A percentile compares a stretch with the other conserved stretches of the same genome.
Conservation (phyloP, 2,888 invertebrate species). For the Sussaba pulchella region DNA sequence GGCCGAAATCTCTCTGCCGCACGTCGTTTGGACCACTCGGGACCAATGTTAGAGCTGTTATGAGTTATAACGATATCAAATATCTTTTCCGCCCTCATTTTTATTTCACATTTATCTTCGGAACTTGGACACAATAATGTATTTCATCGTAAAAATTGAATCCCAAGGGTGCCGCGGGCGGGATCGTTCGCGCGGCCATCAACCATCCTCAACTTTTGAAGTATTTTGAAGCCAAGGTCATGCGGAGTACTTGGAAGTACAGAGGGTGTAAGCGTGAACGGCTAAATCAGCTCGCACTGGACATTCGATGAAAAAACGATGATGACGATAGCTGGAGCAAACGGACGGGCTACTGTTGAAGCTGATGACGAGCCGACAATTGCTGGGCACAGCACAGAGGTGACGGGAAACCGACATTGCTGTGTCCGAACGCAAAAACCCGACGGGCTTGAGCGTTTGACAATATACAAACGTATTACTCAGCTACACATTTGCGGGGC, state of each 20-base stretch:
- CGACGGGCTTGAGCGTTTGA: constrained; percentile 11
- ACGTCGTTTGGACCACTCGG: constrained; percentile 41
- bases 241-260: neutral
- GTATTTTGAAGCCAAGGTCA: neutral
- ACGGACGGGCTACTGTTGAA: constrained; percentile 19
- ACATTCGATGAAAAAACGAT: constrained; percentile 13
- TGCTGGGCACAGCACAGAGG: constrained; percentile 31
- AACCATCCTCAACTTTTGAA: neutral
- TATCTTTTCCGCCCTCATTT: constrained; percentile 19
- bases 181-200: neutral
- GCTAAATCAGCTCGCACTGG: constrained; percentile 11
- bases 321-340: neutral
- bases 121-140: constrained; percentile 17
- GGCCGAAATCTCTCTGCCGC: constrained; percentile 49
- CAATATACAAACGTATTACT: constrained; percentile 3
- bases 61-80: constrained; percentile 48
- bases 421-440: constrained; percentile 29
- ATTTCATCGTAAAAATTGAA: constrained; percentile 11
- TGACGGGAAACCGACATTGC: constrained; percentile 69
- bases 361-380: constrained; percentile 4
- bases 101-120: constrained; percentile 43
- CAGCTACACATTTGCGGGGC: neutral
- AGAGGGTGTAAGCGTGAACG: neutral
- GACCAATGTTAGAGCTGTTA: constrained; percentile 60
- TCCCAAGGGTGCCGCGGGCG: neutral